Conservation (phyloP, 2,888 invertebrate species). For the Nyleta sp. region DNA sequence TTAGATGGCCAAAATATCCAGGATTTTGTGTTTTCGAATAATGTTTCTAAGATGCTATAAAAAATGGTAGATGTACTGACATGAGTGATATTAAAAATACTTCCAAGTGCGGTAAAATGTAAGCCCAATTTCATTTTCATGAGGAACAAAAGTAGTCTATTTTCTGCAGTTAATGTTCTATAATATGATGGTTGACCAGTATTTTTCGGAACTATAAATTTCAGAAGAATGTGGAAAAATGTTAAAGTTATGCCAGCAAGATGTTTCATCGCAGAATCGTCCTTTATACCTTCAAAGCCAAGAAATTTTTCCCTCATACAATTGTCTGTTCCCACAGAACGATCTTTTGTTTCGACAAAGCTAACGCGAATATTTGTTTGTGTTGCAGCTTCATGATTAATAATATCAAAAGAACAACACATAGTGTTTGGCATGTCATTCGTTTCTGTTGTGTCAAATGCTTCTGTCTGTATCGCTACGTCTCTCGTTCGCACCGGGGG, state of each 20-base stretch:
- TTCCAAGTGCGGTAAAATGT: not conserved
- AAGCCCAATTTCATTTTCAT: slow-evolving; percentile 1
- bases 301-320: not conserved
- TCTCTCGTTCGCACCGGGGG: not conserved
- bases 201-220: not conserved
- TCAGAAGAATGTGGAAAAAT: not conserved
- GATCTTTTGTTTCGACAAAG: not conserved
- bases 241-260: not conserved
- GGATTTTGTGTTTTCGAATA: not conserved
- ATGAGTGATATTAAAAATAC: not conserved
- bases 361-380: not conserved
- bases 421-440: not conserved
- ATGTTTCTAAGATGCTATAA: not conserved
- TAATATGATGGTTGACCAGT: not conserved
- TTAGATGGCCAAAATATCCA: not conserved
- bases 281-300: not conserved
- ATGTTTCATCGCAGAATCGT: slow-evolving; percentile 1
- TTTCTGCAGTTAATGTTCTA: not conserved
- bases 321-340: not conserved
- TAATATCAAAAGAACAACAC: not conserved
- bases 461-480: not conserved
- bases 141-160: not conserved
- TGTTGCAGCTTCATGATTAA: not conserved
- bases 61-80: not conserved
- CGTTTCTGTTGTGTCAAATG: not conserved